These are phyloP conservation scores for Hyposoter dolosus DNA, from an alignment of 2,888 invertebrate species.

Conservation along the genomic window DNA sequence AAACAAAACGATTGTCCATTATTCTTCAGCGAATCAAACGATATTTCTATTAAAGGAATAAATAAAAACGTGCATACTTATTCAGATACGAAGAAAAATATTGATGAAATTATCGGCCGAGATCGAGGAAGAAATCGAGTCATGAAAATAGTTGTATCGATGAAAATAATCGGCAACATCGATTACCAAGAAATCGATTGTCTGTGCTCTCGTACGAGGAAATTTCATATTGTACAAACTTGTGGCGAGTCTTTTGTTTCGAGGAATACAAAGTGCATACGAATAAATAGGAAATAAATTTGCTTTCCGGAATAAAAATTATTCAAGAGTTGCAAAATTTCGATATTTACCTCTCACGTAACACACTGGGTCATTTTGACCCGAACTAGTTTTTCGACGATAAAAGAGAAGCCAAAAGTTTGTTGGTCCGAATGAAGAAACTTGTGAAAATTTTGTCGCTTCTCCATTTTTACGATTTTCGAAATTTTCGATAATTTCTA, in stretches of 20 bases:
- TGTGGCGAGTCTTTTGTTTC: constrained; percentile 5
- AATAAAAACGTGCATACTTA: not conserved
- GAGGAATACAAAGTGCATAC: not conserved
- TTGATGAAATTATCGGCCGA: constrained; percentile 12
- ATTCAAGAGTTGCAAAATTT: not conserved
- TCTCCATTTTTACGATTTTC: no score
- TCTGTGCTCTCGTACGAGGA: constrained; percentile 54
- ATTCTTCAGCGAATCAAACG: not conserved
- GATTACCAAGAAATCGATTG: constrained; percentile 43
- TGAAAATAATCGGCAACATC: not conserved
- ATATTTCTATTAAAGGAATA: not conserved
- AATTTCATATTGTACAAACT: constrained; percentile 7
- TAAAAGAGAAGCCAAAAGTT: no score
- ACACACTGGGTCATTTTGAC: no score
- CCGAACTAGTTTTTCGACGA: no score
- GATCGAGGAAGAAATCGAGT: not conserved
- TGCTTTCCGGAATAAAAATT: not conserved
- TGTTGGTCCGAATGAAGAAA: no score
- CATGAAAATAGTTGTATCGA: constrained; percentile 10
- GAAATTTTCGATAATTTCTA: no score
- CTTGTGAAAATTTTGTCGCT: no score
- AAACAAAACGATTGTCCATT: not conserved
- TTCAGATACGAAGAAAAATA: constrained; percentile 6
- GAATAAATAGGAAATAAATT: constrained; percentile 9
- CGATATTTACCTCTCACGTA: not conserved